These are phyloP conservation scores for Nemotelus nigrinus DNA, from an alignment of 2,888 invertebrate genomes.

Conservation along the genomic window DNA sequence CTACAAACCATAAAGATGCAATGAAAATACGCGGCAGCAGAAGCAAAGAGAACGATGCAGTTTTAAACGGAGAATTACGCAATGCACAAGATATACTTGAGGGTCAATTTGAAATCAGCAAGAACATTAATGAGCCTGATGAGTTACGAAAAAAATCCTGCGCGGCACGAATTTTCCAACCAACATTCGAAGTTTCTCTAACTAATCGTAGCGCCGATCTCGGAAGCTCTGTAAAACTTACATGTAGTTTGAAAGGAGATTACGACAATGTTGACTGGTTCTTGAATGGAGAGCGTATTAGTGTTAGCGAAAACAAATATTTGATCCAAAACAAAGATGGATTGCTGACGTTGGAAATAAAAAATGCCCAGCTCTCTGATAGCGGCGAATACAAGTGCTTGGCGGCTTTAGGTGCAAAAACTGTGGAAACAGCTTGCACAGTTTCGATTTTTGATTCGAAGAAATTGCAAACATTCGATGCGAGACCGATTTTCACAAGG, in stretches of 20 bases:
- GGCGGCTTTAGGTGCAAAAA: conserved; percentile 72
- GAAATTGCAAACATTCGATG: conserved; percentile 59
- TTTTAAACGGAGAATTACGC: no score
- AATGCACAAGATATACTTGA: no score
- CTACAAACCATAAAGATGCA: background rate
- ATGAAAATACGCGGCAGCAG: background rate
- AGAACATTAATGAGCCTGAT: no score
- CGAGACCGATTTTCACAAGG: conserved; percentile 64
- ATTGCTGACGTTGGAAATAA: conserved; percentile 75
- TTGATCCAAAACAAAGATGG: conserved; percentile 70
- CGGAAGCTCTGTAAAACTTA: conserved; percentile 79
- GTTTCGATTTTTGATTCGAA: conserved; percentile 64
- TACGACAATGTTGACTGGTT: conserved; percentile 79
- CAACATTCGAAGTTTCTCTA: conserved; percentile 69
- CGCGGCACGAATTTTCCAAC: no score
- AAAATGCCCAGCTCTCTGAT: conserved; percentile 73
- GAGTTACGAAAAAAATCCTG: no score
- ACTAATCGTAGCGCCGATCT: conserved; percentile 80
- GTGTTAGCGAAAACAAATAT: conserved; percentile 56
- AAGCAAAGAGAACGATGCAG: background rate
- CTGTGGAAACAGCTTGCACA: conserved; percentile 63
- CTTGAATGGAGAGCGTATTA: conserved; percentile 72
- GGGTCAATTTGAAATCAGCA: no score
- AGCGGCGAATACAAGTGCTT: conserved; percentile 83
- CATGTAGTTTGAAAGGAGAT: conserved; percentile 79